Conservation (phyloP, 2,888 invertebrate genomes). For the Dysmachus trigonus region DNA sequence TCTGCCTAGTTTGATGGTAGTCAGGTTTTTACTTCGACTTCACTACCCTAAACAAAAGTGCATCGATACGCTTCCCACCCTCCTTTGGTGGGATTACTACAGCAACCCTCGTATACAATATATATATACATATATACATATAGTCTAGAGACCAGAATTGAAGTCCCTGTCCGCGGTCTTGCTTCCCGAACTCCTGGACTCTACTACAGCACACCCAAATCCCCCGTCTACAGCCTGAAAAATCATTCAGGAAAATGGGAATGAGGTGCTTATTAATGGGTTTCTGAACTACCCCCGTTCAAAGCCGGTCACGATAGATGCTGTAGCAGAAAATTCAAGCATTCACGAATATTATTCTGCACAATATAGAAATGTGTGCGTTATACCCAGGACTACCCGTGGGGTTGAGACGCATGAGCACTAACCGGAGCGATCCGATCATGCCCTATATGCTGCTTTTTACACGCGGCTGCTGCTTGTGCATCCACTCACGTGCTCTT, state of each 20-base stretch:
- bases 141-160: background rate
- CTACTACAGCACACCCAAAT: background rate
- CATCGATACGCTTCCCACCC: constrained; percentile 34
- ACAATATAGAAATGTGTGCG: background rate
- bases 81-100: constrained; percentile 5
- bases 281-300: background rate
- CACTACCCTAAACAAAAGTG: constrained; percentile 34
- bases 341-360: background rate
- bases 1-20: background rate
- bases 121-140: too few relatives aligned
- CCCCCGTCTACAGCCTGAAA: background rate
- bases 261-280: constrained; percentile 34
- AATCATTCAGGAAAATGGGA: constrained; percentile 18
- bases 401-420: background rate
- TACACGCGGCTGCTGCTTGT: background rate
- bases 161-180: background rate
- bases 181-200: background rate
- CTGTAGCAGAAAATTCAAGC: constrained; percentile 16
- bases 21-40: constrained; percentile 3
- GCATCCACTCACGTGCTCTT: constrained; percentile 2
- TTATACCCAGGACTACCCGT: background rate
- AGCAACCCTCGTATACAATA: constrained; percentile 10
- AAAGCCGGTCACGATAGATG: background rate
- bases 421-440: constrained; percentile 2
- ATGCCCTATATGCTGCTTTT: constrained; percentile 8